phyloP scores from a whole-genome alignment of 1,140 invertebrate species.

The Harpegnathos saltator region DNA sequence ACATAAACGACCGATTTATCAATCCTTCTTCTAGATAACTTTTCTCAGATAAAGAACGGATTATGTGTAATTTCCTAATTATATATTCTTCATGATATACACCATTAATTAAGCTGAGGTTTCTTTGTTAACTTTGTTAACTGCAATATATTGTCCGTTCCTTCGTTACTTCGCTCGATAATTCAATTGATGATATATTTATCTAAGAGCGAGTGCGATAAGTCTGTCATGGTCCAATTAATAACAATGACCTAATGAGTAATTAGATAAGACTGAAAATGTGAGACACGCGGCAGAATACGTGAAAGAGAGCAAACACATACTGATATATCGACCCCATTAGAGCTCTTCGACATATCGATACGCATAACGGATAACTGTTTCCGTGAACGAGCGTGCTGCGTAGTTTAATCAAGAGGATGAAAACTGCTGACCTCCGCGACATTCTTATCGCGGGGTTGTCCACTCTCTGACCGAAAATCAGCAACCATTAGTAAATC shows the following conservation, averaged over 20 bases:
- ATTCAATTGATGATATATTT: constrained; percentile 20
- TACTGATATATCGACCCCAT: constrained; percentile 26
- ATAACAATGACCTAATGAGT: constrained; percentile 40
- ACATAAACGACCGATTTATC: constrained; percentile 37
- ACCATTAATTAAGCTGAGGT: too few species aligned
- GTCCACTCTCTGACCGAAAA: constrained; percentile 50
- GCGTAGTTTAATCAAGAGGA: constrained; percentile 57
- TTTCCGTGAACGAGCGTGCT: constrained; percentile 61
- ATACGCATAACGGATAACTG: constrained; percentile 47
- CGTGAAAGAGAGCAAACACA: constrained; percentile 11
- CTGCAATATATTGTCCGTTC: neutral
- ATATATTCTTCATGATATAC: too few species aligned
- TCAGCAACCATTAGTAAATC: constrained; percentile 71
- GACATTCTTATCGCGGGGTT: constrained; percentile 59
- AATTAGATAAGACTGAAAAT: constrained; percentile 34
- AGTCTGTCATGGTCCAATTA: constrained; percentile 39
- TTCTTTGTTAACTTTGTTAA: too few species aligned
- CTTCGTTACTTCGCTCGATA: neutral
- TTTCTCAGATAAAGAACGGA: neutral
- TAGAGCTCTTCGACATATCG: constrained; percentile 37
- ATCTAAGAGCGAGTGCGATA: neutral
- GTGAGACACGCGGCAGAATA: neutral
- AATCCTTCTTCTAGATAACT: constrained; percentile 20
- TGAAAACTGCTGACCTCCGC: constrained; percentile 59
- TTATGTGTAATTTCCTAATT: constrained; percentile 16